Percentiles rank a stretch among this genome's conserved stretches.
phyloP scores from a whole-genome alignment of 2,797 vertebrate species.

The Myiotriccus ornatus region DNA sequence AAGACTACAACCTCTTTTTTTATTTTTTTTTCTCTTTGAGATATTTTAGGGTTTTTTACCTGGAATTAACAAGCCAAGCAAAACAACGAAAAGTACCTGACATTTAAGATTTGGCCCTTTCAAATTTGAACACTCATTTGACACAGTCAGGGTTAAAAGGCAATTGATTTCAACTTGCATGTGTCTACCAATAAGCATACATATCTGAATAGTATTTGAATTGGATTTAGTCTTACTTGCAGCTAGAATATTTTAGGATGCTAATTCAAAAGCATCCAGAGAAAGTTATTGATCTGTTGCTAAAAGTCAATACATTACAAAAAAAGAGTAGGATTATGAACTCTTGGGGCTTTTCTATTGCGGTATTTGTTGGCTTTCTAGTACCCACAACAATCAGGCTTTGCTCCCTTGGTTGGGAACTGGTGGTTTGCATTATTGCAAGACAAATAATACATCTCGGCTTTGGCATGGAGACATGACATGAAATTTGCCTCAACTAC shows the following conservation, averaged over 20 bases:
- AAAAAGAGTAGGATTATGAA: neutral
- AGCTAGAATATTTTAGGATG: neutral
- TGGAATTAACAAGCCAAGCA: neutral
- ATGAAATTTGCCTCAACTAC: neutral
- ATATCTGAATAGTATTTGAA: neutral
- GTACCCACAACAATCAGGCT: neutral
- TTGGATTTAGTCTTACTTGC: neutral
- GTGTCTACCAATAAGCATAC: neutral
- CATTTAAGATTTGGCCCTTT: neutral
- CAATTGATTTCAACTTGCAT: neutral
- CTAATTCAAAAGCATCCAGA: neutral
- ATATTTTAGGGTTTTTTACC: neutral
- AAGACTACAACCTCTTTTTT: neutral
- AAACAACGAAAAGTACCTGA: neutral
- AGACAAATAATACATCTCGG: neutral
- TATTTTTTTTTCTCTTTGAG: neutral
- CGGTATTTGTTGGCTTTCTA: neutral
- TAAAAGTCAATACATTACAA: neutral
- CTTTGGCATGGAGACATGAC: fast-evolving
- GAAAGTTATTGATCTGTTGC: neutral
- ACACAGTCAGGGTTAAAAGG: neutral
- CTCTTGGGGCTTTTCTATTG: neutral
- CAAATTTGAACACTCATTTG: neutral
- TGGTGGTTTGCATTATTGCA: neutral
- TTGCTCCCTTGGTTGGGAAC: neutral